Evolutionary conservation across 2,113 vertebrate species (phyloP), one percentile per base, ranked within the genome.

Genomic region (Plotosus lineatus): DNA sequence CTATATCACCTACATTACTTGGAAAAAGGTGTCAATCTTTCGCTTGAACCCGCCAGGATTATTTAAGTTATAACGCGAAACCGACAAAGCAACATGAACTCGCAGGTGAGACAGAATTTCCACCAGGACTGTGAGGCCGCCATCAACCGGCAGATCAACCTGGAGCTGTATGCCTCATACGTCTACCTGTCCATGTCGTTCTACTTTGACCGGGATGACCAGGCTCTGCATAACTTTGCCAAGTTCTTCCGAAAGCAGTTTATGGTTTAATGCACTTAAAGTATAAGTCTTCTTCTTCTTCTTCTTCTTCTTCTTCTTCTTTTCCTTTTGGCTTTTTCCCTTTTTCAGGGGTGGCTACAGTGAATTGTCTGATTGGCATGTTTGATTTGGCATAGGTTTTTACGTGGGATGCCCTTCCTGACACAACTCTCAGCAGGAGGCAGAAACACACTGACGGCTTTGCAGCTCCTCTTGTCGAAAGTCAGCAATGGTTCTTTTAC

Each of bases 141-240:
- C 58, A 87, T 96, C 86, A 95, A 96, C 87, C 89, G 91, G 65
- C 94, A 95, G 90, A 94, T 96, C 88, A 96, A 96, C 91, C 87
- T 95, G 86, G 94, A 96, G 90, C 87, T 96, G 78, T 93, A 92
- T 0, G 95, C 95, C 6, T 95, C 94, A 63, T 96, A 95, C 0
- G 93, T 93, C 82, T 96, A 95, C 88, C 60, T 95, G 81, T 95
- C 95, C 4, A 96, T 96, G 95, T 88, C 87, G 1, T 94, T 90
- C 89, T 97, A 92, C 89, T 97, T 96, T 75, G 93, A 94, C 73
- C 92, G 95, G 6, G 96, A 97, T 60, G 95, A 97, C 83, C 91
- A 94, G 89, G 95, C 95, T n/a, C 87, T 97, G 79, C 75, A 88
- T 77, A 95, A 95, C 77, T 95, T 97, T 82, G 87, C 94, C 33